Evolutionary conservation across 2,113 vertebrate genomes (phyloP), one percentile per base, ranked within the genome.

Genomic region (Elephantulus edwardii): DNA sequence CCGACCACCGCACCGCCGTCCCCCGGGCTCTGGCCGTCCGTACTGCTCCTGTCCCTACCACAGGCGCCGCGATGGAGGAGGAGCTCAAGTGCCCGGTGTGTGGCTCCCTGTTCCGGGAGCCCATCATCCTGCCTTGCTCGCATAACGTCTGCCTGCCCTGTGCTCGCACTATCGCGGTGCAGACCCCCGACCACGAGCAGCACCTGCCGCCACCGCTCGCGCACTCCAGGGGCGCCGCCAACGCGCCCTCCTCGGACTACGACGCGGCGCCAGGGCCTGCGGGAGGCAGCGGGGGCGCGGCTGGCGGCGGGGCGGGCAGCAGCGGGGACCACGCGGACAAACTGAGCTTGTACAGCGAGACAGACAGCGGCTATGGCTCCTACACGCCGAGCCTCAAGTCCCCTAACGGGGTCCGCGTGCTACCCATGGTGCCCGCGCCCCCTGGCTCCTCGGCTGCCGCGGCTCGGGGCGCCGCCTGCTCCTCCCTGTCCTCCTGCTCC

Each of bases 51-150:
- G n/a, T n/a, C n/a, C n/a, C n/a, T n/a, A n/a, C n/a, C n/a, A n/a
- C n/a, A n/a, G n/a, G 54, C 35, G 75, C 72, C 11, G 97, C 96
- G 89, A 99, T 99, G 99, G 99, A 99, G 95, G 99, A 99, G 97
- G 99, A 99, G 96, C 97, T 99, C 58, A 99, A 99, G 97, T 99
- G 99, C 95, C 99, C 99, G 0, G 99, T 99, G 74, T 99, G 99
- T 93, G 99, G 99, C 22, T 98, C 98, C 2, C 97, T 99, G 33
- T 99, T 98, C 94, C 98, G 98, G 93, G 99, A 99, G 58, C 98
- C 99, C 66, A 96, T 99, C 92, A 98, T 99, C 91, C 92, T 99
- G 95, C 99, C 98, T 12, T 99, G 99, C 85, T 98, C 99, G 19
- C 99, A 99, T 97, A 99, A 98, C 19, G 98, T 99, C 88, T 99